Percentiles rank a stretch among this genome's conserved stretches.
phyloP scores from a whole-genome alignment of 1,140 invertebrate genomes.

The Caenorhabditis briggsae region DNA sequence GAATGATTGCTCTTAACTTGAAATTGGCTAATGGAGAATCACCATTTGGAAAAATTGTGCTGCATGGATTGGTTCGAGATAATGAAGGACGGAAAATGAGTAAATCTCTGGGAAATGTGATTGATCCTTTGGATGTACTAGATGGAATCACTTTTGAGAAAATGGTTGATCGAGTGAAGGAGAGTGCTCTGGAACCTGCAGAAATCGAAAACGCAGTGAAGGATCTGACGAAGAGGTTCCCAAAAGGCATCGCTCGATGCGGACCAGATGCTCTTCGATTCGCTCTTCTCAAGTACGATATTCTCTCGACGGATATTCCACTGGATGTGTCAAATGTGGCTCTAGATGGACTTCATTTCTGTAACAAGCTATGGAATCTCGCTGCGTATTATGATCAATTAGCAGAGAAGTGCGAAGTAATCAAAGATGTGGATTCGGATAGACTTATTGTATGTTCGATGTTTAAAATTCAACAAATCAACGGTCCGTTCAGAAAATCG shows the following conservation, averaged over 20 bases:
- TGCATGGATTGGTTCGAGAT: constrained; percentile 97
- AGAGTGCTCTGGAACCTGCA: constrained; percentile 67
- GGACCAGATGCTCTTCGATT: constrained; percentile 97
- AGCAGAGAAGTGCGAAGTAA: constrained; percentile 25
- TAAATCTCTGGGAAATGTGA: constrained; percentile 97
- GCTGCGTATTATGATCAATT: constrained; percentile 87
- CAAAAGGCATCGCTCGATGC: constrained; percentile 96
- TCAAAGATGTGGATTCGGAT: constrained; percentile 61
- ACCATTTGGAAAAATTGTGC: constrained; percentile 82
- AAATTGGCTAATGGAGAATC: constrained; percentile 63
- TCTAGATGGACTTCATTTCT: constrained; percentile 93
- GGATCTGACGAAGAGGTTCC: constrained; percentile 81
- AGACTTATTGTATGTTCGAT: neutral
- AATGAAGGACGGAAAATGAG: constrained; percentile 98
- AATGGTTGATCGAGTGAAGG: constrained; percentile 71
- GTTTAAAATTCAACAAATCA: too few relatives aligned
- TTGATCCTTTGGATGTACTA: constrained; percentile 97
- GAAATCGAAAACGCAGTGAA: constrained; percentile 68
- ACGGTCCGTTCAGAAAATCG: too few relatives aligned
- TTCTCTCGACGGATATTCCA: constrained; percentile 84
- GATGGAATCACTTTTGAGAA: constrained; percentile 87
- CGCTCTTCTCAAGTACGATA: constrained; percentile 90
- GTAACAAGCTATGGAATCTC: constrained; percentile 99
- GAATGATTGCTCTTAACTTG: constrained; percentile 72
- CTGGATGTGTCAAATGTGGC: constrained; percentile 91